These are phyloP conservation scores for Graphium colonna DNA, from an alignment of 2,888 invertebrate species.

Conservation along the genomic window DNA sequence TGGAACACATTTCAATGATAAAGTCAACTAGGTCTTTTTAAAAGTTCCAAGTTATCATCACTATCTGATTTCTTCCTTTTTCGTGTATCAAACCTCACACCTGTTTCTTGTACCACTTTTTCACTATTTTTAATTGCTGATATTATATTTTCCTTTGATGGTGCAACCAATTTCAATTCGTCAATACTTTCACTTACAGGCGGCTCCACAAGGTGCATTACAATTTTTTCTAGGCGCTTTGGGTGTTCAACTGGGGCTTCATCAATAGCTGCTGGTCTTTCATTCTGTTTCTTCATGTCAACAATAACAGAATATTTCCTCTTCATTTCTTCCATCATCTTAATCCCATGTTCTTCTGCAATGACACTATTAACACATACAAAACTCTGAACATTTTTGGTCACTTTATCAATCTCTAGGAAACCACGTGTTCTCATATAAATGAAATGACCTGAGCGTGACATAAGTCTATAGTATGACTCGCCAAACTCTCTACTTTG, in stretches of 20 bases:
- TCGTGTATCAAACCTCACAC: constrained; percentile 63
- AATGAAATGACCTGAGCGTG: constrained; percentile 91
- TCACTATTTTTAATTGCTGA: constrained; percentile 72
- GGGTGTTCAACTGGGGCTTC: constrained; percentile 84
- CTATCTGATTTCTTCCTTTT: constrained; percentile 60
- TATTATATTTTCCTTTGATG: constrained; percentile 71
- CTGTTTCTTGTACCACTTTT: constrained; percentile 65
- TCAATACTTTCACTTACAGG: constrained; percentile 54
- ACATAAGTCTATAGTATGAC: constrained; percentile 91
- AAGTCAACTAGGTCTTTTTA: constrained; percentile 54
- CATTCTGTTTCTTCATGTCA: constrained; percentile 67
- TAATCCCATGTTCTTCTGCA: constrained; percentile 87
- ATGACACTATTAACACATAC: constrained; percentile 91
- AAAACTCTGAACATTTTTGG: no score
- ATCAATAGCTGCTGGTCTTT: constrained; percentile 42
- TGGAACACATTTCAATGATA: constrained; percentile 2
- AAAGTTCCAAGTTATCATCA: constrained; percentile 49
- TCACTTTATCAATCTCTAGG: constrained; percentile 90
- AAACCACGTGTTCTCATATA: constrained; percentile 91
- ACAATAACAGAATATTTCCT: constrained; percentile 86
- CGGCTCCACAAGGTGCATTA: constrained; percentile 82
- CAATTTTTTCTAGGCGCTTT: constrained; percentile 84
- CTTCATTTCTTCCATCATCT: constrained; percentile 89
- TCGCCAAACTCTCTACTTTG: constrained; percentile 90
- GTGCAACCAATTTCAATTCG: constrained; percentile 63